These are phyloP conservation scores for Cylas formicarius DNA, from an alignment of 1,140 invertebrate species.

Conservation along the genomic window DNA sequence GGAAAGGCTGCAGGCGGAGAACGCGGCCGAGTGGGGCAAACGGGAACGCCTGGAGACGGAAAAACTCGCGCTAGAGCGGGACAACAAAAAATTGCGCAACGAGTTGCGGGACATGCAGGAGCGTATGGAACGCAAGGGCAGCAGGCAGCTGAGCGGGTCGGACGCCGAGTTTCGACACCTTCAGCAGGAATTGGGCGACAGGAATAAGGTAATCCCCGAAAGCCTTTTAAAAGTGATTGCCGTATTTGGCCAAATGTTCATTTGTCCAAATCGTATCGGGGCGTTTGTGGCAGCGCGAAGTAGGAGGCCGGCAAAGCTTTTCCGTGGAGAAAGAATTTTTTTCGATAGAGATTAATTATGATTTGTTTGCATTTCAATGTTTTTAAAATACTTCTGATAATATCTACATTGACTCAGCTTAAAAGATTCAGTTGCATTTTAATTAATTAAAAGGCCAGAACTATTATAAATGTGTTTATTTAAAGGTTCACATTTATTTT, in stretches of 20 bases:
- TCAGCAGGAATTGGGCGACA: constrained; percentile 66
- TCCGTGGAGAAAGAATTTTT: no score
- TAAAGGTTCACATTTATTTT: no score
- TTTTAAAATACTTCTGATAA: no score
- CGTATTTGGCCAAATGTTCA: neutral
- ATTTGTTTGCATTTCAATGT: no score
- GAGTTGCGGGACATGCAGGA: constrained; percentile 80
- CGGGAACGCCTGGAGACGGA: constrained; percentile 84
- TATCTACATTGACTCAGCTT: no score
- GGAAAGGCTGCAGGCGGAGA: constrained; percentile 80
- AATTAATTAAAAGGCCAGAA: no score
- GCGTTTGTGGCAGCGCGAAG: no score
- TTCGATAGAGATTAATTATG: no score
- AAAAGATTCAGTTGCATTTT: no score
- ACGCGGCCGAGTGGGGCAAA: constrained; percentile 88
- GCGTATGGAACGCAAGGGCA: constrained; percentile 57
- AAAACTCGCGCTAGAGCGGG: constrained; percentile 75
- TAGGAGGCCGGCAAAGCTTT: no score
- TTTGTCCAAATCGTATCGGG: no score
- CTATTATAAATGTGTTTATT: no score
- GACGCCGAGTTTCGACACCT: constrained; percentile 63
- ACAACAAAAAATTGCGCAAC: constrained; percentile 79
- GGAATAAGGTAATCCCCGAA: constrained; percentile 54
- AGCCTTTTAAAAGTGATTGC: neutral
- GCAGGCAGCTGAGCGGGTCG: constrained; percentile 51